Base-by-base conservation (phyloP, 2,797 vertebrate genomes). In the Anguilla marmorata region DNA sequence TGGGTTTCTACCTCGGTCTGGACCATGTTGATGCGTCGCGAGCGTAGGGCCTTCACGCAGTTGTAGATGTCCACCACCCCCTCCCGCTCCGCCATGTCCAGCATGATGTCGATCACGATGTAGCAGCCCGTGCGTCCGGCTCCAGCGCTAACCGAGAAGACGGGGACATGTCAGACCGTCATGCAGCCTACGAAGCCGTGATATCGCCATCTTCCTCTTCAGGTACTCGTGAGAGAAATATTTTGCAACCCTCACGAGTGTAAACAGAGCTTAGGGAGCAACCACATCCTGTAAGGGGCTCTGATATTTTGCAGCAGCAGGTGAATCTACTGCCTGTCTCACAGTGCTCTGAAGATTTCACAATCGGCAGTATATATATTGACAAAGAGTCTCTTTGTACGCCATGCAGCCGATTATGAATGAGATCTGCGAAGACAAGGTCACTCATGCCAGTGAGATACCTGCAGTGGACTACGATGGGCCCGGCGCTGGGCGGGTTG, bases 1-100 rank as follows among this genome's bases (percentile, higher is more conserved):
- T n/a, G 8, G n/a, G 50, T 94, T 94, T 94, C 92, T 83, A 97
- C 96, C 96, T 97, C 96, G 89, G 96, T 97, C 91, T 87, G 91
- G 93, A 99, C 99, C 99, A 99, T 99, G 94, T 99, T 99, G 96
- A 99, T 99, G 90, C 99, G 97, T 48, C 99, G 96, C 54, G 98
- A 99, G 90, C 99, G 95, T 86, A 99, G 96, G 33, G 98, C 99
- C 95, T 99, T 99, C 92, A 99, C 99, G 69, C 99, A 99, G 94
- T 99, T 99, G 95, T 99, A 99, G 95, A 99, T 99, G 92, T 99
- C 99, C 80, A 99, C 99, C 80, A 99, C 99, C 1, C 99, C 99
- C 95, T 99, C 99, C 92, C 98, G 95, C 95, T 99, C 99, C 0
- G 99, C 99, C 99, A 99, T 99, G 93, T 99, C 99, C 94, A 99